Evolutionary conservation across 1,140 invertebrate species (phyloP), one percentile per base, ranked within the genome.

Genomic region (Habropoda laboriosa): DNA sequence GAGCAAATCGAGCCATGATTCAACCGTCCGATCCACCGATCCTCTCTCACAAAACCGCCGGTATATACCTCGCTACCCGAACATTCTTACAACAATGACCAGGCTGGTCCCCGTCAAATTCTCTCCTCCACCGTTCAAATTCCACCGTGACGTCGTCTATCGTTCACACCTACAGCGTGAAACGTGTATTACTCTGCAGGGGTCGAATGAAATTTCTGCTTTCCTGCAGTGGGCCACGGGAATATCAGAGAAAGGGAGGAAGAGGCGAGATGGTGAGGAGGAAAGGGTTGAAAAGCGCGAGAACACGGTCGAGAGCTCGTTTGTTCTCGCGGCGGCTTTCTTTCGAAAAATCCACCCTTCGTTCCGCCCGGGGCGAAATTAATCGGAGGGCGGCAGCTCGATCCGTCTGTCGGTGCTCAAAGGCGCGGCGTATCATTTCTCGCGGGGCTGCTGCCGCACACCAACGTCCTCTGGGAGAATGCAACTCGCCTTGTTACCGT

Each of bases 351-450:
- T 66, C 60, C 18, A 27, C 63, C 27, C 30, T 66, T 66, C 5
- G 21, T 24, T 6, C 24, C 18, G 64, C 79, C 55, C 3, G 8
- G 45, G 79, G 79, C 79, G 47, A 78, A 81, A 81, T 81, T 81
- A 81, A 81, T 81, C 79, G 79, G 47, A 27, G 42, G 67, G 55
- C 21, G n/a, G 45, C 47, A n/a, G 42, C 53, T 67, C 51, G 73
- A 75, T 75, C 64, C 45, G 40, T 75, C 61, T 64, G 49, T 57
- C 40, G 72, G 73, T 24, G 6, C 47, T 64, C 45, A 75, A 75
- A 64, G 72, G 53, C 32, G 40, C 45, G 24, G 35, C 55, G 51
- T 70, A 58, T 77, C 64, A 70, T 70, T 58, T 60, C 63, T 47
- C 75, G 51, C 42, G 47, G 35, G 60, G n/a, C 24, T 58, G 24